Evolutionary conservation across 2,797 vertebrate species (phyloP), one percentile per base, ranked within the genome.

Genomic region (Sparidentex hasta): DNA sequence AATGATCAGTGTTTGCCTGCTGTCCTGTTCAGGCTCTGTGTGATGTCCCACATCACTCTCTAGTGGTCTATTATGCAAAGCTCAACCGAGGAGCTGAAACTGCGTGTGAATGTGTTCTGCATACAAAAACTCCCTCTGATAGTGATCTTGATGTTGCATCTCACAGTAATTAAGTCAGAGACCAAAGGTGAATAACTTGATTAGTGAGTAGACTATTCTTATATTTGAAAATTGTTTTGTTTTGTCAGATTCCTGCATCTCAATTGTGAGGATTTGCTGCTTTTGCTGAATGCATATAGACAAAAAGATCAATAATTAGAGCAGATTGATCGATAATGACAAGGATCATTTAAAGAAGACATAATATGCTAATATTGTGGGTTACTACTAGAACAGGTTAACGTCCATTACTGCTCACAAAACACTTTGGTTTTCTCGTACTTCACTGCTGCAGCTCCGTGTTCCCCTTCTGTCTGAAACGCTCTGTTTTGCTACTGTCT

Each of bases 1-100:
- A 52, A 58, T 65, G n/a, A 50, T 7, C 20, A 18, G 48, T 14
- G n/a, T 29, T 50, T 33, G 62, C 46, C 52, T 33, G 38, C 7
- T 41, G 57, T n/a, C 23, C 13, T 33, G 4, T 43, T 20, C 41
- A 52, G 25, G 18, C 11, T 25, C 14, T 29, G 7, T 61, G 18
- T 51, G 38, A 5, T 20, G 11, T 57, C 76, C 29, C 73, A 41
- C 29, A 77, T 65, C 81, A 16, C 85, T 88, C 76, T 78, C 87
- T 88, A 56, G 81, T 88, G 90, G 79, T 18, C n/a, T 4, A 20
- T 50, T 52, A 43, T 13, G 18, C 18, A 67, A 71, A 55, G 43
- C 59, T 48, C 12, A 61, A 46, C 27, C 18, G 23, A 68, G 29
- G 46, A 33, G 25, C 18, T 25, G n/a, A 52, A 27, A 48, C 38